phyloP scores from a whole-genome alignment of 2,888 invertebrate genomes.

The Melieria crassipennis region DNA sequence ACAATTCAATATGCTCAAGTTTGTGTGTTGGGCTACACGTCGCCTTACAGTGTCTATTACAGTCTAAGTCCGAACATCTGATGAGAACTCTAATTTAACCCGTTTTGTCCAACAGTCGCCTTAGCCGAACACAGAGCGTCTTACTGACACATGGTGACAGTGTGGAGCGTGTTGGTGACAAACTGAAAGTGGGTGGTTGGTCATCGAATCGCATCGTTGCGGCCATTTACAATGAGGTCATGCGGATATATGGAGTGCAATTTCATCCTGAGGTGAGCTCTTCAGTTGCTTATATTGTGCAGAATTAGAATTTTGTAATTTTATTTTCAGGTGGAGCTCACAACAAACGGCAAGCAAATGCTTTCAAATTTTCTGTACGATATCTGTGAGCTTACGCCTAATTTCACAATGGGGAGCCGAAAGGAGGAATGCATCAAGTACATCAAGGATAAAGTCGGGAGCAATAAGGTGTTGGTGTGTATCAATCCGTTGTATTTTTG shows the following conservation, averaged over 20 bases:
- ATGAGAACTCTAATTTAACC: too few species aligned
- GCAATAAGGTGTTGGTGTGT: conserved; percentile 91
- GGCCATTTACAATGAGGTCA: conserved; percentile 90
- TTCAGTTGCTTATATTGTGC: neutral
- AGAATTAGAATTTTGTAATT: conserved; percentile 5
- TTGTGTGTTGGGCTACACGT: conserved; percentile 61
- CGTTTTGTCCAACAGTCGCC: conserved; percentile 71
- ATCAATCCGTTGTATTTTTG: too few species aligned
- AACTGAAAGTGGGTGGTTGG: conserved; percentile 86
- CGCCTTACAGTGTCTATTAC: conserved; percentile 51
- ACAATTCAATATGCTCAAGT: conserved; percentile 57
- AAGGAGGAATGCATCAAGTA: conserved; percentile 92
- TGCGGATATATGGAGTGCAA: conserved; percentile 93
- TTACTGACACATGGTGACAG: conserved; percentile 98
- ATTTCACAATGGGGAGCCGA: conserved; percentile 87
- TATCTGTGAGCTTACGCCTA: conserved; percentile 85
- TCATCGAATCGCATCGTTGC: conserved; percentile 82
- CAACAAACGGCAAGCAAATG: conserved; percentile 90
- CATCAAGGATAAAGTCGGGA: conserved; percentile 88
- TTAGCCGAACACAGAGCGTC: conserved; percentile 88
- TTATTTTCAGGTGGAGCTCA: conserved; percentile 82
- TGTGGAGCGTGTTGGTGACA: conserved; percentile 89
- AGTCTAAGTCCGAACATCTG: too few species aligned
- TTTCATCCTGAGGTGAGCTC: conserved; percentile 92
- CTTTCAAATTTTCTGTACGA: conserved; percentile 94